Percentiles rank a stretch among this genome's conserved stretches.
phyloP scores from a whole-genome alignment of 2,888 invertebrate species.

The Eumacrocentrus americanus region DNA sequence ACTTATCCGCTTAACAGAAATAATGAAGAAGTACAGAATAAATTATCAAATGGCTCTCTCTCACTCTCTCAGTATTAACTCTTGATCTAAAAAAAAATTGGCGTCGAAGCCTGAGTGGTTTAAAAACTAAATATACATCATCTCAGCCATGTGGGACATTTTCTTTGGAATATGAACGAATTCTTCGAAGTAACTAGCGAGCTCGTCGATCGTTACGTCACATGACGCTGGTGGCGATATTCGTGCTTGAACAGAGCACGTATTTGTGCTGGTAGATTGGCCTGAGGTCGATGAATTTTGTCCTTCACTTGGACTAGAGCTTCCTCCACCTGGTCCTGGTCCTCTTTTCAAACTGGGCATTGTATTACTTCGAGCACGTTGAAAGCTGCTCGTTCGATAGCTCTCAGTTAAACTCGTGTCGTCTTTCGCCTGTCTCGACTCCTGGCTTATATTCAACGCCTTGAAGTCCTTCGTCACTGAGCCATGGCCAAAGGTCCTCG shows the following conservation, averaged over 20 bases:
- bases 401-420: slow-evolving; percentile 51
- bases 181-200: slow-evolving; percentile 94
- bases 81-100: not conserved
- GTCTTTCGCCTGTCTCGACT: slow-evolving; percentile 50
- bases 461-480: slow-evolving; percentile 55
- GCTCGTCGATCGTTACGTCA: slow-evolving; percentile 91
- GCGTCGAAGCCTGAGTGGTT: not conserved
- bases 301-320: slow-evolving; percentile 14
- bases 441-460: slow-evolving; percentile 47
- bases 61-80: not conserved
- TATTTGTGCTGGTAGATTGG: slow-evolving; percentile 51
- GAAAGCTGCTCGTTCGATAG: slow-evolving; percentile 51
- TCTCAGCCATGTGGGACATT: slow-evolving; percentile 97
- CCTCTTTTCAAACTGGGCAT: slow-evolving; percentile 57
- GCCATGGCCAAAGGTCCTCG: slow-evolving; percentile 52
- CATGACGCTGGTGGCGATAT: slow-evolving; percentile 70
- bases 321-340: slow-evolving; percentile 51
- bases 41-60: not conserved
- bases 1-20: too few species aligned
- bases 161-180: slow-evolving; percentile 96
- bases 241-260: slow-evolving; percentile 81
- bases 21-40: not conserved
- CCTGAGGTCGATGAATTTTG: slow-evolving; percentile 31
- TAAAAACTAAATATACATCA: slow-evolving; percentile 88
- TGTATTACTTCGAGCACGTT: slow-evolving; percentile 57